A percentile compares a stretch with the other conserved stretches of the same genome.
These are phyloP conservation scores for Laupala kohalensis DNA, from an alignment of 1,140 invertebrate genomes.

Conservation along the genomic window DNA sequence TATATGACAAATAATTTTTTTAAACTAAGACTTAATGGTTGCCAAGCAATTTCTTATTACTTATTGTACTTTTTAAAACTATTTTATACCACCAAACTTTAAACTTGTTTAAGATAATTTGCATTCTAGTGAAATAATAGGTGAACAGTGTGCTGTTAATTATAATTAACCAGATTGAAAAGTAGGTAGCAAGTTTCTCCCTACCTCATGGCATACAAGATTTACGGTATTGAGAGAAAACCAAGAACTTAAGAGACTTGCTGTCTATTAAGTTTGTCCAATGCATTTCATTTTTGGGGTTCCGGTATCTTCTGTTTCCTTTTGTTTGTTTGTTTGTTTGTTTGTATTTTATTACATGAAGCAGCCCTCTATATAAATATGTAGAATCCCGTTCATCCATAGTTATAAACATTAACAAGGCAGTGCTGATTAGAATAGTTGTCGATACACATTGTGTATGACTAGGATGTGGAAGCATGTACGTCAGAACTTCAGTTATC, in stretches of 20 bases:
- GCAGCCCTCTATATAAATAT: not conserved
- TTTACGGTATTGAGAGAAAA: not conserved
- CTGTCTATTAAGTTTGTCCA: not conserved
- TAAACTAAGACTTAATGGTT: constrained; percentile 1
- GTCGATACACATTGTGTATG: not conserved
- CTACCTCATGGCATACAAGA: not conserved
- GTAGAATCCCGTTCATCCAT: not conserved
- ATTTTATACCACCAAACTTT: not conserved
- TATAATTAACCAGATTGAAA: constrained; percentile 1
- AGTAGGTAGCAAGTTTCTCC: not conserved
- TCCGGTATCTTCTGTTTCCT: not conserved
- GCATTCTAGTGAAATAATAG: not conserved
- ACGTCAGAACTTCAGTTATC: not conserved
- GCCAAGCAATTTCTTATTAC: constrained; percentile 10
- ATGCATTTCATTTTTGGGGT: not conserved
- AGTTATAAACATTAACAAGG: not conserved
- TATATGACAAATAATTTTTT: constrained; percentile 3
- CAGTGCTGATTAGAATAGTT: not conserved
- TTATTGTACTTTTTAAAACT: constrained; percentile 6
- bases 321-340: no score
- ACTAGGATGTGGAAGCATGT: not conserved
- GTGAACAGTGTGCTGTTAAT: not conserved
- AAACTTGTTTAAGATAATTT: not conserved
- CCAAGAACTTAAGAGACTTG: not conserved
- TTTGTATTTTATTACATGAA: not conserved